Evolutionary conservation across 2,113 vertebrate genomes (phyloP).

Genomic region (Salvelinus sp.): DNA sequence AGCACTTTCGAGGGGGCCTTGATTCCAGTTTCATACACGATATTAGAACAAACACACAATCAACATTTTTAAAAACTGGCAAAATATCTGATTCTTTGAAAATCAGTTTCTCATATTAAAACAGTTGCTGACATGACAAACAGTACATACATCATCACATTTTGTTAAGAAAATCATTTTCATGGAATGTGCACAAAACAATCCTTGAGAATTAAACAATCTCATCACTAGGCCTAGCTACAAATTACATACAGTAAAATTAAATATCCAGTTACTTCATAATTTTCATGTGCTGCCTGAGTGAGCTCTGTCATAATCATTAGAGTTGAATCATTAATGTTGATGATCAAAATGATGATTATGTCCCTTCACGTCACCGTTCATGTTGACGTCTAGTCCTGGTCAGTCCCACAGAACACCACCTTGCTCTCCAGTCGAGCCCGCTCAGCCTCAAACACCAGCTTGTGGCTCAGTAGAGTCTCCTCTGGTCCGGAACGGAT

Average conservation of each 20-base stretch:
- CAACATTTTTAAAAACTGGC: too few relatives aligned
- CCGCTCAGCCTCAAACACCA: slow-evolving; percentile 78
- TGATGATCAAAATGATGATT: background rate
- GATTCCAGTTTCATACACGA: too few relatives aligned
- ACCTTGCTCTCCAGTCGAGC: slow-evolving; percentile 71
- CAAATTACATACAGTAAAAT: background rate
- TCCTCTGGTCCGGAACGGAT: slow-evolving; percentile 72
- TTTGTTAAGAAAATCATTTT: too few relatives aligned
- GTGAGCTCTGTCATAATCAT: background rate
- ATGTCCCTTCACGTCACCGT: background rate
- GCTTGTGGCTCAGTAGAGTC: slow-evolving; percentile 71
- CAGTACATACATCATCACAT: too few relatives aligned
- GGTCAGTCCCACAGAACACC: slow-evolving; percentile 50
- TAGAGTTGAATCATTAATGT: background rate
- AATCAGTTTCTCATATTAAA: too few relatives aligned
- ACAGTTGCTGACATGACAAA: too few relatives aligned
- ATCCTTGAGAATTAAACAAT: too few relatives aligned
- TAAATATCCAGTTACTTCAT: too few relatives aligned
- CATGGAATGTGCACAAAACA: background rate
- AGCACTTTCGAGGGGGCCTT: too few relatives aligned
- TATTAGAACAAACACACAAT: too few relatives aligned
- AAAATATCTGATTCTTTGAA: too few relatives aligned
- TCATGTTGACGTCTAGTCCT: background rate
- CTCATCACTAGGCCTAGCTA: background rate
- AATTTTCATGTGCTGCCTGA: too few relatives aligned